Conservation (phyloP, 2,797 vertebrate species). For the Euphonia xanthogaster region DNA sequence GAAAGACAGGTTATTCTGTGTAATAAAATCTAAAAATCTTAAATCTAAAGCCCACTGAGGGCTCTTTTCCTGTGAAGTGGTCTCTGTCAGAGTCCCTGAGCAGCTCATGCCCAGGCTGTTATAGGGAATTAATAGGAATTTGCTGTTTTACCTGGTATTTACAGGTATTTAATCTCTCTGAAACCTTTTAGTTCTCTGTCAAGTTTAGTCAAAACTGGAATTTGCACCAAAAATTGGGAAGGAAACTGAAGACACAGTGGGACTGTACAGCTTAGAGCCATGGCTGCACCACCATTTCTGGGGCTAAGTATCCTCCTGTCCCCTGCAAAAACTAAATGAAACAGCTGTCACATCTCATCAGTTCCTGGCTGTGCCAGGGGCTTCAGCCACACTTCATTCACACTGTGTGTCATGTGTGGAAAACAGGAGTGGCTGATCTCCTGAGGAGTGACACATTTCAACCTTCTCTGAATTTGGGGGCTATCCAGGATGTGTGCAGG, state of each 20-base stretch:
- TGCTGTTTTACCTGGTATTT: not conserved
- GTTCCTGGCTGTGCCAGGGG: not conserved
- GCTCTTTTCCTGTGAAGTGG: not conserved
- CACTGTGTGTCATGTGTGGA: not conserved
- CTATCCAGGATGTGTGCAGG: not conserved
- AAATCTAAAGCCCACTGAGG: not conserved
- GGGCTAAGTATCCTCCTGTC: not conserved
- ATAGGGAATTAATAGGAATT: not conserved
- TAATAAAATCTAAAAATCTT: not conserved
- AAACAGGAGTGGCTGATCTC: not conserved
- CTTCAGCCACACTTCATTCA: not conserved
- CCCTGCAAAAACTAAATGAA: not conserved
- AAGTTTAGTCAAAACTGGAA: not conserved
- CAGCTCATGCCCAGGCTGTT: not conserved
- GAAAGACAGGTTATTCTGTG: not conserved
- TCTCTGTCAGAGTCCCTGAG: not conserved
- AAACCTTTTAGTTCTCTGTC: not conserved
- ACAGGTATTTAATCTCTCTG: not conserved
- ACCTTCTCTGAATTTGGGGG: not conserved
- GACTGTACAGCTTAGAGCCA: not conserved
- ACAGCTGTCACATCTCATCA: not conserved
- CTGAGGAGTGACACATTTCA: not conserved
- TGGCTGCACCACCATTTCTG: not conserved
- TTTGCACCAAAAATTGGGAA: not conserved
- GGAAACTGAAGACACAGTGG: not conserved